A percentile compares a stretch with the other conserved stretches of the same genome.
Evolutionary conservation across 1,140 invertebrate species (phyloP).

Genomic region (Neodiprion fabricii): DNA sequence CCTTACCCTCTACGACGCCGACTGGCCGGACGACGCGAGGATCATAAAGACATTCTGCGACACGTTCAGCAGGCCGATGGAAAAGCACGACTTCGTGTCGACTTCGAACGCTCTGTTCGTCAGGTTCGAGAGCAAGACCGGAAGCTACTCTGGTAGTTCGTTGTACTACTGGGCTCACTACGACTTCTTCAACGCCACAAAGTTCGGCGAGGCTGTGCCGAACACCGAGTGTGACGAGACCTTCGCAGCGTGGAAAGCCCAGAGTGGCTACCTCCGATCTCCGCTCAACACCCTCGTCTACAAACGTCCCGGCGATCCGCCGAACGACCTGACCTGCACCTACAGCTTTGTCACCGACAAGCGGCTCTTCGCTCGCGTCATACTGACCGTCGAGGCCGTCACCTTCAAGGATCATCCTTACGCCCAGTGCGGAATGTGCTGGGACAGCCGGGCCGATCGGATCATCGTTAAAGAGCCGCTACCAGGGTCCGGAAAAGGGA

Average conservation of each 20-base stretch:
- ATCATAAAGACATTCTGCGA: conserved; percentile 94
- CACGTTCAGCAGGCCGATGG: conserved; percentile 89
- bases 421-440: conserved; percentile 80
- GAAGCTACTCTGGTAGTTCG: conserved; percentile 86
- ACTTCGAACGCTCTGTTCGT: conserved; percentile 85
- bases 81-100: conserved; percentile 90
- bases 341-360: conserved; percentile 85
- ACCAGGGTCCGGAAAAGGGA: conserved; percentile 77
- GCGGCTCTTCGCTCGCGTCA: conserved; percentile 78
- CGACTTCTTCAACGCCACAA: conserved; percentile 90
- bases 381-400: conserved; percentile 74
- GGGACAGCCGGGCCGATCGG: conserved; percentile 79
- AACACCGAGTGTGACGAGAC: conserved; percentile 85
- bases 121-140: conserved; percentile 87
- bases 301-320: conserved; percentile 70
- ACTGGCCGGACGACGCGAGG: conserved; percentile 82
- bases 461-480: conserved; percentile 32
- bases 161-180: conserved; percentile 92
- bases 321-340: conserved; percentile 75
- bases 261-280: conserved; percentile 75
- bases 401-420: conserved; percentile 80
- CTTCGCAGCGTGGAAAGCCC: conserved; percentile 79
- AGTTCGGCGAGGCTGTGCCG: conserved; percentile 78
- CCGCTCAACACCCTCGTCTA: conserved; percentile 87
- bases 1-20: conserved; percentile 84